A percentile compares a stretch with the other conserved stretches of the same genome.
These are phyloP conservation scores for Epirrhoe alternata DNA, from an alignment of 2,888 invertebrate species.

Conservation along the genomic window DNA sequence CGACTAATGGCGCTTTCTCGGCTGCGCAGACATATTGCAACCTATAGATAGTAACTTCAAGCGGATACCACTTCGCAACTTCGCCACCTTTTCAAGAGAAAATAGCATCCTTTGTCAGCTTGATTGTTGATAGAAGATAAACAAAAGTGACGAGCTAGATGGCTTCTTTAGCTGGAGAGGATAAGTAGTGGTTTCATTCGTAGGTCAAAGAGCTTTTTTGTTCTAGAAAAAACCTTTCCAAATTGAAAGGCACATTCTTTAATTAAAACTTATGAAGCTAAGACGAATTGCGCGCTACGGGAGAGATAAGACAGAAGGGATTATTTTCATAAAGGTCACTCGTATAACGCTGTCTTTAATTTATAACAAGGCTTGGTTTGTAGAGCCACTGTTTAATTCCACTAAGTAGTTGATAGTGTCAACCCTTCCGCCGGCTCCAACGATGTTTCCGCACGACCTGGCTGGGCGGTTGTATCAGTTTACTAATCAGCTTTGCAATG, in stretches of 20 bases:
- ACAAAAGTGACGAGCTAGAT: slow-evolving; percentile 37
- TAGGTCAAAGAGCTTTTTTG: slow-evolving; percentile 31
- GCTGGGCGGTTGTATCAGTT: slow-evolving; percentile 5
- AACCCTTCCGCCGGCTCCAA: slow-evolving; percentile 31
- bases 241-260: slow-evolving; percentile 45
- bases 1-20: slow-evolving; percentile 47
- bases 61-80: slow-evolving; percentile 39
- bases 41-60: slow-evolving; percentile 32
- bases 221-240: slow-evolving; percentile 46
- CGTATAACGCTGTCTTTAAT: slow-evolving; percentile 17
- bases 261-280: slow-evolving; percentile 55
- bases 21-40: slow-evolving; percentile 35
- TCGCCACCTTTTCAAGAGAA: slow-evolving; percentile 38
- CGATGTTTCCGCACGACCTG: slow-evolving; percentile 7
- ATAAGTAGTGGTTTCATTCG: slow-evolving; percentile 30
- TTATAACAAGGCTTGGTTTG: slow-evolving; percentile 11
- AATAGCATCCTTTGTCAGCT: slow-evolving; percentile 38
- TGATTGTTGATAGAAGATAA: slow-evolving; percentile 42
- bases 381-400: slow-evolving; percentile 12
- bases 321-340: slow-evolving; percentile 42
- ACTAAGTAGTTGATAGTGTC: slow-evolving; percentile 66
- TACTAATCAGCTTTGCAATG: background rate
- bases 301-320: slow-evolving; percentile 45
- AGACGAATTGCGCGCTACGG: slow-evolving; percentile 42
- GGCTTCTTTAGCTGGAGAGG: slow-evolving; percentile 19